A percentile compares a stretch with the other conserved stretches of the same genome.
Evolutionary conservation across 2,113 vertebrate species (phyloP).

Genomic region (Malurus melanocephalus): DNA sequence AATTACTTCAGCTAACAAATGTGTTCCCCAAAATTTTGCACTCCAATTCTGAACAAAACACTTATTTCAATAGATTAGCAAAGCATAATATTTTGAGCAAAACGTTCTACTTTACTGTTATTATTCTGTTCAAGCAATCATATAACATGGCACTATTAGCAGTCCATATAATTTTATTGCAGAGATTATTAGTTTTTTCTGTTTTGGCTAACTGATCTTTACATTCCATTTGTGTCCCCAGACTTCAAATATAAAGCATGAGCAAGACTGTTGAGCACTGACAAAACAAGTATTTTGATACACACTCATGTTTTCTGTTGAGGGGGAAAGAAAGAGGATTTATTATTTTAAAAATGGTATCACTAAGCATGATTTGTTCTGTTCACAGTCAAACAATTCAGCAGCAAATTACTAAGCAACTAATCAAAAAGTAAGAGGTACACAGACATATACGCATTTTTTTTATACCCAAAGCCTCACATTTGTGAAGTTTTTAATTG

Average conservation of each 20-base stretch:
- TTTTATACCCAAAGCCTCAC: neutral
- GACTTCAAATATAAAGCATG: neutral
- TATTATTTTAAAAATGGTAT: neutral
- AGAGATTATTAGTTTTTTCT: neutral
- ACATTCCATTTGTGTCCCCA: neutral
- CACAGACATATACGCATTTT: fast-evolving
- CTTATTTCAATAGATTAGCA: neutral
- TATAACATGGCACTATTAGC: neutral
- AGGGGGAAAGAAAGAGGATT: neutral
- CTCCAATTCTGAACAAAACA: neutral
- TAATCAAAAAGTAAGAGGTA: neutral
- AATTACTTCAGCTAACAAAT: neutral
- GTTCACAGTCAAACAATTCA: neutral
- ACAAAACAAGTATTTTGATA: neutral
- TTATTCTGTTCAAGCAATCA: neutral
- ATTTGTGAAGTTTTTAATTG: neutral
- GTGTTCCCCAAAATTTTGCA: neutral
- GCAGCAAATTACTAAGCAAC: neutral
- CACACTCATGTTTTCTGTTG: neutral
- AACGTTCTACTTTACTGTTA: neutral
- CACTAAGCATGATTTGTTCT: neutral
- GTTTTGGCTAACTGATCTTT: neutral
- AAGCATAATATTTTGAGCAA: neutral
- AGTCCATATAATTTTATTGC: neutral
- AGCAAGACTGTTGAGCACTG: neutral